Percentiles rank a stretch among this genome's conserved stretches.
phyloP scores from a whole-genome alignment of 1,140 invertebrate genomes.

The Cherax destructor region DNA sequence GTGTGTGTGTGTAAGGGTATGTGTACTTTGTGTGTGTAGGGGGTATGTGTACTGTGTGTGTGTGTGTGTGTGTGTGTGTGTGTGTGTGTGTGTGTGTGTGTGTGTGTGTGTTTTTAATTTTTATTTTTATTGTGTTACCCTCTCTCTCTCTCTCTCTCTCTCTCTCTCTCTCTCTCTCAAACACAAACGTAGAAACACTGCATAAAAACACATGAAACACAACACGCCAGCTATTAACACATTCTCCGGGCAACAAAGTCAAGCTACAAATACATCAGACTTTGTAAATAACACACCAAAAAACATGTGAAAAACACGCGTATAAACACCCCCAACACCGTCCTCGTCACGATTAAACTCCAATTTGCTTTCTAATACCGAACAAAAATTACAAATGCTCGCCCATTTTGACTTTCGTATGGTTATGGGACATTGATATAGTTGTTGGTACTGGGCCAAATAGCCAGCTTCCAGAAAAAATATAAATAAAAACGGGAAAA shows the following conservation, averaged over 20 bases:
- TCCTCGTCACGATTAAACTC: background rate
- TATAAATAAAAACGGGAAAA: slow-evolving; percentile 38
- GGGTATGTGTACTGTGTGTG: background rate
- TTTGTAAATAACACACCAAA: background rate
- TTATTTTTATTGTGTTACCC: background rate
- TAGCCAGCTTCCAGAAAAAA: slow-evolving; percentile 22
- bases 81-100: slow-evolving; percentile 27
- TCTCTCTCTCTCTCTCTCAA: background rate
- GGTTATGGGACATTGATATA: slow-evolving; percentile 32
- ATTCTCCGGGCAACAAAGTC: background rate
- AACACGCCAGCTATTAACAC: background rate
- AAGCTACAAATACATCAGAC: background rate
- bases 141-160: slow-evolving; percentile 32
- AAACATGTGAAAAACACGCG: background rate
- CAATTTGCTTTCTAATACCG: background rate
- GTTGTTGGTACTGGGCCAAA: slow-evolving; percentile 24
- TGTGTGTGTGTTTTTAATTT: background rate
- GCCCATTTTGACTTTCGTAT: background rate
- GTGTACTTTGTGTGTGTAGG: too few species aligned
- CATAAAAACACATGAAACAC: slow-evolving; percentile 5
- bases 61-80: slow-evolving; percentile 25
- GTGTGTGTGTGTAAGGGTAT: too few species aligned
- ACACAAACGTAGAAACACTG: background rate
- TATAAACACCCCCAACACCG: background rate
- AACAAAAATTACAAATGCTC: background rate